Evolutionary conservation across 2,888 invertebrate genomes (phyloP).

Genomic region (Monopis laevigella): DNA sequence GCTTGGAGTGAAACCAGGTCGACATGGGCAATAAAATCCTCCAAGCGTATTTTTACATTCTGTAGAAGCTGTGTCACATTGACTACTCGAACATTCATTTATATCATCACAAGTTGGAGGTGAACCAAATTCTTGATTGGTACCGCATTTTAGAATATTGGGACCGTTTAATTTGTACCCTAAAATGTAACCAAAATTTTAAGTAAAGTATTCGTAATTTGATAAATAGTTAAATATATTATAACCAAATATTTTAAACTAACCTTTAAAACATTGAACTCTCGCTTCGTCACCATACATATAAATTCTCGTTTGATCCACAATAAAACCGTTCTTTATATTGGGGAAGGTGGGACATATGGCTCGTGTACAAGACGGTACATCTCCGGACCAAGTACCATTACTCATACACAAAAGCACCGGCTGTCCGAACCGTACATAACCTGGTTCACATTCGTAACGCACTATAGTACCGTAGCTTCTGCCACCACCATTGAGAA

Average conservation of each 20-base stretch:
- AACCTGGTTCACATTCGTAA: conserved; percentile 92
- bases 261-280: conserved; percentile 85
- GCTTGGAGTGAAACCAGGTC: conserved; percentile 83
- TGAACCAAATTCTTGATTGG: conserved; percentile 83
- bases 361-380: conserved; percentile 85
- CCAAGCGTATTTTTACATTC: conserved; percentile 91
- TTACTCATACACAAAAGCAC: conserved; percentile 95
- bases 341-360: conserved; percentile 78
- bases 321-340: conserved; percentile 88
- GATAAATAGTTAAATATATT: background rate
- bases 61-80: conserved; percentile 90
- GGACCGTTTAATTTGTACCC: conserved; percentile 88
- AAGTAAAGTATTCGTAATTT: conserved; percentile 3
- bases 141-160: conserved; percentile 84
- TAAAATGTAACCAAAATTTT: conserved; percentile 22
- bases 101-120: conserved; percentile 92
- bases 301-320: conserved; percentile 79
- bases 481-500: conserved; percentile 89
- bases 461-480: conserved; percentile 94
- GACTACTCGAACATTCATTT: conserved; percentile 88
- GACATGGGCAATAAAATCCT: conserved; percentile 89
- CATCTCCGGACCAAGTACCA: conserved; percentile 93
- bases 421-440: conserved; percentile 87
- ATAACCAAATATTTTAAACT: background rate
- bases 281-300: conserved; percentile 90